A percentile compares a stretch with the other conserved stretches of the same genome.
phyloP scores from a whole-genome alignment of 2,888 invertebrate species.

The Perizoma flavofasciatum region DNA sequence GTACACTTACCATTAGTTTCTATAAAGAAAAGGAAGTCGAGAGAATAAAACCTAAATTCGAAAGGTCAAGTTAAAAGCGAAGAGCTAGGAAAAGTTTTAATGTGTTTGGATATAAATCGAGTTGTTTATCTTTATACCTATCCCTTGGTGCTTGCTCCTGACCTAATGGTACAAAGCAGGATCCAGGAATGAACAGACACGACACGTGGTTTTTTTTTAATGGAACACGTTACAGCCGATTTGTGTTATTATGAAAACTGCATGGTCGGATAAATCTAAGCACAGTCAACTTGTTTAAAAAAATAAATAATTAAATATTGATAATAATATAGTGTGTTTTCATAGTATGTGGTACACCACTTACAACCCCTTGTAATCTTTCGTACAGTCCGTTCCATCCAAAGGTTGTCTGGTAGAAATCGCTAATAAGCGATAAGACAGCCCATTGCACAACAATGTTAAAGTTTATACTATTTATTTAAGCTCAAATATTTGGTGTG shows the following conservation, averaged over 20 bases:
- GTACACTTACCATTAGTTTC: constrained; percentile 28
- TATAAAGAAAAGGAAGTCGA: constrained; percentile 39
- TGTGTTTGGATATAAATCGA: constrained; percentile 72
- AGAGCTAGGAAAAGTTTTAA: constrained; percentile 65
- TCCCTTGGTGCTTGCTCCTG: constrained; percentile 47
- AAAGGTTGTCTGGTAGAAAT: no score
- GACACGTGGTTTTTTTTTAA: not conserved
- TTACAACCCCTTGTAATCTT: no score
- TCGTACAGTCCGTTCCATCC: no score
- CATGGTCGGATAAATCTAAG: not conserved
- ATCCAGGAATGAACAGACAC: constrained; percentile 25
- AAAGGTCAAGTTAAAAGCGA: constrained; percentile 51
- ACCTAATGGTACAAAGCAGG: constrained; percentile 32
- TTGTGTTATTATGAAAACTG: no score
- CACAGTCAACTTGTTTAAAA: not conserved
- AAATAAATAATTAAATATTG: no score
- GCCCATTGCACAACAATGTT: no score
- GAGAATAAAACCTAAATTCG: constrained; percentile 48
- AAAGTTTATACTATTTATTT: no score
- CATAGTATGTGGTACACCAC: no score
- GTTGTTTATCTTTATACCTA: constrained; percentile 72
- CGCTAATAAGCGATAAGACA: no score
- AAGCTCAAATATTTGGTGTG: no score
- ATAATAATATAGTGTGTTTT: no score
- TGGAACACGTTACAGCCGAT: no score